phyloP scores from a whole-genome alignment of 1,140 invertebrate genomes.

The Drosophila sturtevanti region DNA sequence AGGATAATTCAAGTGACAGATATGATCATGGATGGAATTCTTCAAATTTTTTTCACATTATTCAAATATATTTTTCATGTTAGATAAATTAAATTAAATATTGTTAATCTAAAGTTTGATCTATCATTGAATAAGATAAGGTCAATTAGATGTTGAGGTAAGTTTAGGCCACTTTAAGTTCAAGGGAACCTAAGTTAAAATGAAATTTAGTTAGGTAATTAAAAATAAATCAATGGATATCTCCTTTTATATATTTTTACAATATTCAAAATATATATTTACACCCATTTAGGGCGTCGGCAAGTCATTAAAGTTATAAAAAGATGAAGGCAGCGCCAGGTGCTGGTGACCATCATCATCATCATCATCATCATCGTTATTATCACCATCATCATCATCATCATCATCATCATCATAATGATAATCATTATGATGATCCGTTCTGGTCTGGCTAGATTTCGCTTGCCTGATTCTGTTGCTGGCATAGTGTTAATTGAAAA shows the following conservation, averaged over 20 bases:
- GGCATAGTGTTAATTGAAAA: constrained; percentile 80
- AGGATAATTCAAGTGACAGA: neutral
- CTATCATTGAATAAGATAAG: no score
- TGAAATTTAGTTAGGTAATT: no score
- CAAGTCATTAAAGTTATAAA: neutral
- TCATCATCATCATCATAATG: constrained; percentile 5
- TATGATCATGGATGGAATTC: neutral
- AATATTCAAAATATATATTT: neutral
- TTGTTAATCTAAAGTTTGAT: no score
- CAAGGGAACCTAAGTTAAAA: no score
- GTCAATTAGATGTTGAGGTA: no score
- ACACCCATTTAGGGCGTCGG: neutral
- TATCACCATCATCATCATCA: constrained; percentile 7
- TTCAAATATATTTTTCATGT: no score
- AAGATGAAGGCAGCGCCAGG: neutral
- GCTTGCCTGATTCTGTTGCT: constrained; percentile 51
- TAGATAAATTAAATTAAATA: no score
- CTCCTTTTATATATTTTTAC: neutral
- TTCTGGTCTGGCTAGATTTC: neutral
- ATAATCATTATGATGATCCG: no score
- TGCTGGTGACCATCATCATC: constrained; percentile 20
- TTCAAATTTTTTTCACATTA: neutral
- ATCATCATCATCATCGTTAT: no score
- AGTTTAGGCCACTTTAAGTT: no score
- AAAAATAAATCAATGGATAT: no score